Evolutionary conservation across 2,113 vertebrate species (phyloP).

Genomic region (Ursus arctos): DNA sequence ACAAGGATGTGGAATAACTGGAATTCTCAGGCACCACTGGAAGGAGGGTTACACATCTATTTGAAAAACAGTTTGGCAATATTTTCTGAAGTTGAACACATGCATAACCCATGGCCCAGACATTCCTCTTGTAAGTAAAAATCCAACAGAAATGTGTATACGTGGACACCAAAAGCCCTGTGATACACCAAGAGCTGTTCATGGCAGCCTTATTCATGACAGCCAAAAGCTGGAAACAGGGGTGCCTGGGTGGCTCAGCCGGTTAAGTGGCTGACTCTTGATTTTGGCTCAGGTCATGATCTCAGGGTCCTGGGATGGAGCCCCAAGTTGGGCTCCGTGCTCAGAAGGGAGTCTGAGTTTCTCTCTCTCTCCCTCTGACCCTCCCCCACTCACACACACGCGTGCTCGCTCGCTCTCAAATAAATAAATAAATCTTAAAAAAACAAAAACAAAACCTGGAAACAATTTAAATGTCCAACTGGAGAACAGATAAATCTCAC

Average conservation of each 20-base stretch:
- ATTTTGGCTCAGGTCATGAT: not conserved
- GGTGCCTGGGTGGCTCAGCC: not conserved
- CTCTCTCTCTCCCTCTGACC: not conserved
- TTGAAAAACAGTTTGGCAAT: not conserved
- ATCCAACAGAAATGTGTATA: not conserved
- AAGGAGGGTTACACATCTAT: not conserved
- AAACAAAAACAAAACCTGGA: not conserved
- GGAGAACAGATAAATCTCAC: not conserved
- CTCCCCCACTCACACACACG: not conserved
- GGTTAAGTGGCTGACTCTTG: not conserved
- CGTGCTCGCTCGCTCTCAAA: not conserved
- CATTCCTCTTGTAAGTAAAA: not conserved
- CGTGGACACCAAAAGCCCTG: not conserved
- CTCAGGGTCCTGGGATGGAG: not conserved
- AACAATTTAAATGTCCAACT: not conserved
- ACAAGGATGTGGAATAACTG: not conserved
- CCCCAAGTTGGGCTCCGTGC: not conserved
- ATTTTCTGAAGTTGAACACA: slow-evolving; percentile 1
- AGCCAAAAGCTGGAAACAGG: not conserved
- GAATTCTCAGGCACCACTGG: not conserved
- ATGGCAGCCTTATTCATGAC: not conserved
- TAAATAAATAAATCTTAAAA: not conserved
- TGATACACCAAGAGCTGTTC: not conserved
- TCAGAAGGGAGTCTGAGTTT: not conserved
- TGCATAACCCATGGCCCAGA: not conserved